These are phyloP conservation scores for Artemisiospiza belli DNA, from an alignment of 2,113 vertebrate species.

Conservation along the genomic window DNA sequence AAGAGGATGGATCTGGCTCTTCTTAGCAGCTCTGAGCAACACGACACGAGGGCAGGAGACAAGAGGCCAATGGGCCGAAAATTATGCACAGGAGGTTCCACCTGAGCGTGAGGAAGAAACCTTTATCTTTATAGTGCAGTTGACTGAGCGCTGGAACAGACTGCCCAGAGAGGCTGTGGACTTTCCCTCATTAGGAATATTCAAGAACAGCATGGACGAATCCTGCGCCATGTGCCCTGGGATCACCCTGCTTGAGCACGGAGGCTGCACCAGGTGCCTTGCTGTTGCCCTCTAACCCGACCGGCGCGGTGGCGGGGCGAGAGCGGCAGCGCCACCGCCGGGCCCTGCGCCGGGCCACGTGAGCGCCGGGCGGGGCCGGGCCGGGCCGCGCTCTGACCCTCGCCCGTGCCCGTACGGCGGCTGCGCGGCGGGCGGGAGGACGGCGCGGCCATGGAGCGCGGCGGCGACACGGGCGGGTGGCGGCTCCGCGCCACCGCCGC, in stretches of 20 bases:
- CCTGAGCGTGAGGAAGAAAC: neutral
- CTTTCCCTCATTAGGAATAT: neutral
- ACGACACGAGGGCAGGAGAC: neutral
- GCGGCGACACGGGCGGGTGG: too few relatives aligned
- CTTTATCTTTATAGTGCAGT: neutral
- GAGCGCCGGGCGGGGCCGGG: neutral
- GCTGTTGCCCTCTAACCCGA: fast-evolving
- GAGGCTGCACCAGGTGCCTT: fast-evolving
- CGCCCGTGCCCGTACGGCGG: neutral
- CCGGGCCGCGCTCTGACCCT: neutral
- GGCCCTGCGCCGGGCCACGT: neutral
- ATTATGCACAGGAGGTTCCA: neutral
- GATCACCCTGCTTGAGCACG: fast-evolving
- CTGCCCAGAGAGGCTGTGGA: neutral
- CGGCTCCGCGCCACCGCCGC: too few relatives aligned
- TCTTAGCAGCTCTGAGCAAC: neutral
- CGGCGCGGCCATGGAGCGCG: too few relatives aligned
- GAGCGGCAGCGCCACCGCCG: fast-evolving
- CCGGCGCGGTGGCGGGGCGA: fast-evolving
- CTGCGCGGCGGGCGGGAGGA: neutral
- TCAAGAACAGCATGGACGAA: fast-evolving
- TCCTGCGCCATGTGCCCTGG: fast-evolving
- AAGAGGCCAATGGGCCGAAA: neutral
- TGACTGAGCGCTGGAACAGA: neutral
- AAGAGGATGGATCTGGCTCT: too few relatives aligned